Base-by-base conservation (phyloP, 2,888 invertebrate species). In the Drosophila greeni region DNA sequence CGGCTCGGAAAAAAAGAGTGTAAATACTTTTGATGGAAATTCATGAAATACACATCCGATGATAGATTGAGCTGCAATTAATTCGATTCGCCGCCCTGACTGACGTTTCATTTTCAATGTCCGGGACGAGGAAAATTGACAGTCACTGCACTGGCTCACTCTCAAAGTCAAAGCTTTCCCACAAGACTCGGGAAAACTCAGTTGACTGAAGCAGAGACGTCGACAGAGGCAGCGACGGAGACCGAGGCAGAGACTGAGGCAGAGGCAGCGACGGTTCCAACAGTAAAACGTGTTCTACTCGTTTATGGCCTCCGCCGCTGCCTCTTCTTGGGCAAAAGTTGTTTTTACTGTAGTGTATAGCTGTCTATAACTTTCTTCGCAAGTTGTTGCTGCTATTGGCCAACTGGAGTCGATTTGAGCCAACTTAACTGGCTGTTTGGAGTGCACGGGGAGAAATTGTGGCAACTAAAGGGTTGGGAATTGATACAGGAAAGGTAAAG, bases 211-310 rank as follows among this genome's bases (percentile, higher is more conserved):
- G 53, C 80, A 40, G 67, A n/a, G n/a, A n/a, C n/a, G n/a, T n/a
- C n/a, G n/a, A n/a, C 67, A 70, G 47, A 51, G 65, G 62, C 16
- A 11, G 62, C 16, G 12, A 16, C 56, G 12, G 33, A 37, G 34
- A 39, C 36, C 20, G 40, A 34, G 14, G 20, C 56, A 14, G 23
- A 57, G 26, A n/a, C 54, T 8, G 43, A 51, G 31, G n/a, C 60
- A 53, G 53, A 23, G 72, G 56, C 80, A 43, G 67, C 70, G 73
- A 52, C 54, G 70, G 66, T 56, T 66, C 65, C 76, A 79, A 84
- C 82, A 79, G 79, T 84, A 84, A 84, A 79, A 79, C 79, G 84
- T 79, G 79, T 79, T 79, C 79, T 79, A 82, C 79, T 61, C 84
- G 79, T 79, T 74, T 61, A 49, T 55, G 54, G 40, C 48, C 59